Evolutionary conservation across 2,113 vertebrate genomes (phyloP), one percentile per base, ranked within the genome.

Genomic region (Tyrannus savana): DNA sequence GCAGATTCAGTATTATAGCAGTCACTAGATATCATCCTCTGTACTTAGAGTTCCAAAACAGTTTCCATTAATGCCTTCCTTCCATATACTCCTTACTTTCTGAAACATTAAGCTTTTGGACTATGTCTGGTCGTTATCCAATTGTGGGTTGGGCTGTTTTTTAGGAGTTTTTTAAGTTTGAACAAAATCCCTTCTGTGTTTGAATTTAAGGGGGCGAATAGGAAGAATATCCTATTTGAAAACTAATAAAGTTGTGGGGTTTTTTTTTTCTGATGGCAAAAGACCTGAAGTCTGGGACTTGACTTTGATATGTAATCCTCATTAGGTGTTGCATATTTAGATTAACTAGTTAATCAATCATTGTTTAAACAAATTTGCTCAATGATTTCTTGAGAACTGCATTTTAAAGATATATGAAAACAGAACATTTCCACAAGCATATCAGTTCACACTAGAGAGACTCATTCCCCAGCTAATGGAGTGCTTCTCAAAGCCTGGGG

Each of bases 1-100:
- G 80, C 80, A 96, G 95, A 93, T 93, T 94, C 90, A 84, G 82
- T 95, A 71, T 96, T 96, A 91, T 50, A 88, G 93, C 83, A 87
- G 94, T 92, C 77, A 89, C 90, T 93, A 87, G 84, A 90, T 96
- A 97, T 86, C 91, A 96, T 92, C 84, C 79, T 79, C 87, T 71
- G 75, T 89, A 86, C 71, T 96, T 94, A 66, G 44, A 84, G 68
- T 89, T 91, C 53, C 85, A 80, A 66, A 92, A 53, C 49, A 52
- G 76, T 91, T 93, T 93, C 93, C 87, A 92, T 93, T 95, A 94
- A 89, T 95, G 76, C 84, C 62, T 71, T 73, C 19, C n/a, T 95
- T 94, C 93, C 89, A 42, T 95, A 64, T 89, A 58, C 62, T 84
- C 50, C 68, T 74, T 87, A 27, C 72, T 94, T 90, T 78, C 81